phyloP scores from a whole-genome alignment of 1,140 invertebrate species.

The Ceratitis capitata region DNA sequence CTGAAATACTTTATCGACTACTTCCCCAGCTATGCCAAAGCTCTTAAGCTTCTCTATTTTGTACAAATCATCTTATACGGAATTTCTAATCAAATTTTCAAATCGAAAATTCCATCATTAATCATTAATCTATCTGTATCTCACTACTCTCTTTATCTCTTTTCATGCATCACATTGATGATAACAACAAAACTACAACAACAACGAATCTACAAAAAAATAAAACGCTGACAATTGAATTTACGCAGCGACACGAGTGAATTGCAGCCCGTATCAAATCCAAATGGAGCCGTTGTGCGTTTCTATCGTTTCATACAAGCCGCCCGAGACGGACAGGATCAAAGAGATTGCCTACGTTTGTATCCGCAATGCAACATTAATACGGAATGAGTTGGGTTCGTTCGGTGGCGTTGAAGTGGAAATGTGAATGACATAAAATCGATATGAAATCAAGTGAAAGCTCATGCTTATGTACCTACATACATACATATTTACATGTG shows the following conservation, averaged over 20 bases:
- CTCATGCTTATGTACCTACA: neutral
- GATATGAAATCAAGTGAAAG: neutral
- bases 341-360: constrained; percentile 75
- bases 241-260: constrained; percentile 67
- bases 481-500: too few species aligned
- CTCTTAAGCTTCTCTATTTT: too few species aligned
- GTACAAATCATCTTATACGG: too few species aligned
- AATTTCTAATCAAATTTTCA: neutral
- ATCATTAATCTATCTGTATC: constrained; percentile 39
- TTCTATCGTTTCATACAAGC: constrained; percentile 83
- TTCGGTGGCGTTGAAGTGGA: neutral
- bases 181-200: neutral
- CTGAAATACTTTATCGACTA: too few species aligned
- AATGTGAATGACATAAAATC: constrained; percentile 17
- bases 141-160: neutral
- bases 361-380: constrained; percentile 73
- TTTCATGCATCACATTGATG: neutral
- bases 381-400: constrained; percentile 48
- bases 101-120: neutral
- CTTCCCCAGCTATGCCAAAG: too few species aligned
- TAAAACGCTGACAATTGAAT: neutral
- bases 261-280: constrained; percentile 72
- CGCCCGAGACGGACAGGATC: constrained; percentile 82
- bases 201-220: neutral
- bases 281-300: constrained; percentile 76